Evolutionary conservation across 2,888 invertebrate genomes (phyloP).

Genomic region (Electrophaes corylata): DNA sequence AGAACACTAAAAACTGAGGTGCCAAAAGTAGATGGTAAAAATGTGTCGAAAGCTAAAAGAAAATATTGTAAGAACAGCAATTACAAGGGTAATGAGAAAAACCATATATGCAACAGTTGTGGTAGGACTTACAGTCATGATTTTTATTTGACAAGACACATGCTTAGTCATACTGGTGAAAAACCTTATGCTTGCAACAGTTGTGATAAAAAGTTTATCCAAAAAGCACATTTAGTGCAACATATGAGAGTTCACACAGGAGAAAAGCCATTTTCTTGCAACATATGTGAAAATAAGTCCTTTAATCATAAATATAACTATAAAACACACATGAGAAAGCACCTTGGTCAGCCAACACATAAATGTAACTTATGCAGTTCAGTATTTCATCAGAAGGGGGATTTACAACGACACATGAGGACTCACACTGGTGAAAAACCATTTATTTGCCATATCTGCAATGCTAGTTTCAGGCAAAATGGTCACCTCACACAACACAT

Average conservation of each 20-base stretch:
- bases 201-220: slow-evolving; percentile 20
- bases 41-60: not conserved
- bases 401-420: slow-evolving; percentile 22
- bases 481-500: slow-evolving; percentile 14
- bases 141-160: slow-evolving; percentile 13
- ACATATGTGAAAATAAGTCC: slow-evolving; percentile 20
- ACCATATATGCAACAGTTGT: slow-evolving; percentile 9
- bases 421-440: slow-evolving; percentile 27
- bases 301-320: slow-evolving; percentile 23
- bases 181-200: slow-evolving; percentile 17
- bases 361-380: slow-evolving; percentile 12
- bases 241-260: slow-evolving; percentile 26
- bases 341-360: slow-evolving; percentile 6
- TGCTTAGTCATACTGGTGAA: slow-evolving; percentile 20
- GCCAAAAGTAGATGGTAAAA: not conserved
- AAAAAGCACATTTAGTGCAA: slow-evolving; percentile 19
- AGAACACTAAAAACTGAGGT: not conserved
- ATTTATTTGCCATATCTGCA: slow-evolving; percentile 4
- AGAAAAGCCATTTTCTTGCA: slow-evolving; percentile 13
- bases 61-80: not conserved
- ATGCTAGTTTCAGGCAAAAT: slow-evolving; percentile 13
- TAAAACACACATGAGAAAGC: slow-evolving; percentile 24
- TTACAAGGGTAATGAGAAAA: not conserved
- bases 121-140: not conserved
- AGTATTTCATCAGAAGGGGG: slow-evolving; percentile 16